Conservation (phyloP, 2,797 vertebrate species). For the Microhierax caerulescens region DNA sequence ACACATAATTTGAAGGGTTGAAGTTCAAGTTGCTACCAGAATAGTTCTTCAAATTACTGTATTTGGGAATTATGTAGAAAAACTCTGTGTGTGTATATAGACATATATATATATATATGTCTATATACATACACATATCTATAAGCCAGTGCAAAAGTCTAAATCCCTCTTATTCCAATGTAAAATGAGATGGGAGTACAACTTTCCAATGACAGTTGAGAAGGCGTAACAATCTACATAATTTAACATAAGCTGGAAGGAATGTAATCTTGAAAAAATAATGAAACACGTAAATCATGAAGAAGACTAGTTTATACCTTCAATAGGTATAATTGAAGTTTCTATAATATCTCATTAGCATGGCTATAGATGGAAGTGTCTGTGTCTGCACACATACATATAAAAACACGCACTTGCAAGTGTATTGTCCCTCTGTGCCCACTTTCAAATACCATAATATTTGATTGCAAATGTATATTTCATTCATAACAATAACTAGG, state of each 20-base stretch:
- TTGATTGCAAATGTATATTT: background rate
- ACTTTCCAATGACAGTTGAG: background rate
- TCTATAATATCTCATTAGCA: rapidly evolving
- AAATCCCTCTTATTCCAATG: background rate
- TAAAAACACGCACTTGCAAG: background rate
- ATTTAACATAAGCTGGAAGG: background rate
- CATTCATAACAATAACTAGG: background rate
- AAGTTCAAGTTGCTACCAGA: background rate
- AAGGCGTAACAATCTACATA: background rate
- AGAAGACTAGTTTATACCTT: background rate
- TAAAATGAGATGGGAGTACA: background rate
- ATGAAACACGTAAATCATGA: background rate
- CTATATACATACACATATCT: rapidly evolving
- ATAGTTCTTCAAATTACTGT: background rate
- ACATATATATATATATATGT: too few species aligned
- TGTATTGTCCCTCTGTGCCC: background rate
- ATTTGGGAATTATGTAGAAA: background rate
- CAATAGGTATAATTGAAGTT: background rate
- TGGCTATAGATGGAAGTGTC: background rate
- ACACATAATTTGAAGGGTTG: background rate
- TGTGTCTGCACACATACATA: background rate
- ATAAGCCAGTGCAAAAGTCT: background rate
- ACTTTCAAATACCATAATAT: background rate
- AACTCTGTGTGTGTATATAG: rapidly evolving
- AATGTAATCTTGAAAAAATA: background rate